Evolutionary conservation across 2,797 vertebrate genomes (phyloP).

Genomic region (Tarsius wallacei): DNA sequence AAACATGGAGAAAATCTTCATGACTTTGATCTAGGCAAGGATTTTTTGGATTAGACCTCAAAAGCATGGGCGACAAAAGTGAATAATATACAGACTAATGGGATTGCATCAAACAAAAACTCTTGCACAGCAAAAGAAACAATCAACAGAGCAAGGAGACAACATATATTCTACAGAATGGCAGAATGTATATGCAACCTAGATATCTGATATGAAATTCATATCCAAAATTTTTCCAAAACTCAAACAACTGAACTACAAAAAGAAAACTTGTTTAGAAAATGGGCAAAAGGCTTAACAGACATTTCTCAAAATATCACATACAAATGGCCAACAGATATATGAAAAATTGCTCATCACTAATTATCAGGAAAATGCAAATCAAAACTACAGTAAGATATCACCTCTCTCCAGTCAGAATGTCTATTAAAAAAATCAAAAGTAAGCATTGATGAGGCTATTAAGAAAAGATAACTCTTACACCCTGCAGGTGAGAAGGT

Average conservation of each 20-base stretch:
- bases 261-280: background rate
- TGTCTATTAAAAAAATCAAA: background rate
- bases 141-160: background rate
- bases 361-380: background rate
- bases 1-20: background rate
- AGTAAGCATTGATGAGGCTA: background rate
- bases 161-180: background rate
- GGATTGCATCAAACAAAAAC: background rate
- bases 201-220: background rate
- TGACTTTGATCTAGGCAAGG: background rate
- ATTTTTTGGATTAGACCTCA: background rate
- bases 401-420: background rate
- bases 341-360: background rate
- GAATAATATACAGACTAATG: background rate
- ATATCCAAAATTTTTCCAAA: background rate
- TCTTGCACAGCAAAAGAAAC: background rate
- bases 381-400: background rate
- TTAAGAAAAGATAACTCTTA: background rate
- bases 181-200: background rate
- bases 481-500: background rate
- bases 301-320: background rate
- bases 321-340: background rate
- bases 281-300: background rate
- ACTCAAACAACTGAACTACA: background rate
- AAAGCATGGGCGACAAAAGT: background rate